These are phyloP conservation scores for Pogonomyrmex barbatus DNA, from an alignment of 1,140 invertebrate species.

Conservation along the genomic window DNA sequence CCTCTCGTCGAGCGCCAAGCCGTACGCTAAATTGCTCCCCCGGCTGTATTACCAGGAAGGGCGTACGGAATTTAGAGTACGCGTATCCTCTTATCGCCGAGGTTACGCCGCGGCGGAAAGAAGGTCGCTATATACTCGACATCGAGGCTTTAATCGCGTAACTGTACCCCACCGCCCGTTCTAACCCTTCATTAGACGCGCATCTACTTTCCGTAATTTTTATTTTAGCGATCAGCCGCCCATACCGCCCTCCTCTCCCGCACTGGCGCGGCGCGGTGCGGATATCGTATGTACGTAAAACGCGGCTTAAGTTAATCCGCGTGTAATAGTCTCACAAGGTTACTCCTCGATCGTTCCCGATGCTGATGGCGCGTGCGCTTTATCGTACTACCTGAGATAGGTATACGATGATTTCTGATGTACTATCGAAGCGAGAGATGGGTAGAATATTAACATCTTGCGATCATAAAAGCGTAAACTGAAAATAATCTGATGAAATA, in stretches of 20 bases:
- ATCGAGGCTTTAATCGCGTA: conserved; percentile 56
- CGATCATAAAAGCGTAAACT: background rate
- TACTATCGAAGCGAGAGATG: background rate
- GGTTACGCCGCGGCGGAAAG: conserved; percentile 55
- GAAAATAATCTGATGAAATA: background rate
- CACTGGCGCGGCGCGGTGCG: background rate
- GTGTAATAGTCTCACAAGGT: conserved; percentile 54
- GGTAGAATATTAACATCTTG: background rate
- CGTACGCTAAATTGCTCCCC: conserved; percentile 58
- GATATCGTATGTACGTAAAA: conserved; percentile 55
- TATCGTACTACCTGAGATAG: conserved; percentile 2
- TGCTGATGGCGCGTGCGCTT: conserved; percentile 46
- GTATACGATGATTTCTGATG: background rate
- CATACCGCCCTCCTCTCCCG: conserved; percentile 12
- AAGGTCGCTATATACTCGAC: conserved; percentile 34
- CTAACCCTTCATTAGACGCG: conserved; percentile 52
- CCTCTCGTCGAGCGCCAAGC: conserved; percentile 14
- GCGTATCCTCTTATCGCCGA: conserved; percentile 62
- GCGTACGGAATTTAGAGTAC: conserved; percentile 59
- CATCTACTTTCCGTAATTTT: conserved; percentile 55
- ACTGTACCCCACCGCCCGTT: conserved; percentile 46
- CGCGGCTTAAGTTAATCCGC: conserved; percentile 56
- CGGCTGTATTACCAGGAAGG: conserved; percentile 54
- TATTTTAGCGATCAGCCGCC: conserved; percentile 9
- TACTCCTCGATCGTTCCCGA: conserved; percentile 49